A percentile compares a stretch with the other conserved stretches of the same genome.
These are phyloP conservation scores for Muscidifurax raptorellus DNA, from an alignment of 1,140 invertebrate species.

Conservation along the genomic window DNA sequence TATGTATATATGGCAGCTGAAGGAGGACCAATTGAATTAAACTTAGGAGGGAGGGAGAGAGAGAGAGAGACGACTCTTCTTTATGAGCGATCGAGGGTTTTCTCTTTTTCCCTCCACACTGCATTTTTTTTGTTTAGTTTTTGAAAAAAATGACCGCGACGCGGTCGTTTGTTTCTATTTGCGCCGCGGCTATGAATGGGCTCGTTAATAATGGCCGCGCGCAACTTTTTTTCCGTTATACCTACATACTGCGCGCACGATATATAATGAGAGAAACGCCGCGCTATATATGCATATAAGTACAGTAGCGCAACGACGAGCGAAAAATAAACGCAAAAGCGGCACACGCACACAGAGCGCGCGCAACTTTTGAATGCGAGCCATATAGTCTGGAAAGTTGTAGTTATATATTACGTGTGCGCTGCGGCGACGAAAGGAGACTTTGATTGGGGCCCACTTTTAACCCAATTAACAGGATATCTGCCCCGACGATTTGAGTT, in stretches of 20 bases:
- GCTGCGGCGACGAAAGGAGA: background rate
- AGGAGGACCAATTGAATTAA: slow-evolving; percentile 57
- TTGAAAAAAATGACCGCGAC: slow-evolving; percentile 2
- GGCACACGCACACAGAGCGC: background rate
- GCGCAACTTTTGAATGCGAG: background rate
- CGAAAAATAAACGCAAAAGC: background rate
- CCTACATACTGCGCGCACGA: background rate
- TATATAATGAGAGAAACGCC: background rate
- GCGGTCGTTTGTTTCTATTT: slow-evolving; percentile 22
- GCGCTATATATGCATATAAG: too few species aligned
- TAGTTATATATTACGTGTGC: background rate
- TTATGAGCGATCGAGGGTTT: background rate
- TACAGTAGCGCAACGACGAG: background rate
- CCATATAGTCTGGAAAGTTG: background rate
- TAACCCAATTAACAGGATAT: background rate
- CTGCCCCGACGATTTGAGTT: background rate
- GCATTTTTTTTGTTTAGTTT: background rate
- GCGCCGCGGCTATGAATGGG: background rate
- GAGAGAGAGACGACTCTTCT: slow-evolving; percentile 18
- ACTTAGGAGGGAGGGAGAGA: slow-evolving; percentile 34
- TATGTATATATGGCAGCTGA: slow-evolving; percentile 17
- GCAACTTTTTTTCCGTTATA: slow-evolving; percentile 16
- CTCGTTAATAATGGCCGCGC: background rate
- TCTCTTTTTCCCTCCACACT: background rate
- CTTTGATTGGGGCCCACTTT: background rate